A percentile compares a stretch with the other conserved stretches of the same genome.
Conservation (phyloP, 2,113 vertebrate species). For the Zosterops borbonicus region DNA sequence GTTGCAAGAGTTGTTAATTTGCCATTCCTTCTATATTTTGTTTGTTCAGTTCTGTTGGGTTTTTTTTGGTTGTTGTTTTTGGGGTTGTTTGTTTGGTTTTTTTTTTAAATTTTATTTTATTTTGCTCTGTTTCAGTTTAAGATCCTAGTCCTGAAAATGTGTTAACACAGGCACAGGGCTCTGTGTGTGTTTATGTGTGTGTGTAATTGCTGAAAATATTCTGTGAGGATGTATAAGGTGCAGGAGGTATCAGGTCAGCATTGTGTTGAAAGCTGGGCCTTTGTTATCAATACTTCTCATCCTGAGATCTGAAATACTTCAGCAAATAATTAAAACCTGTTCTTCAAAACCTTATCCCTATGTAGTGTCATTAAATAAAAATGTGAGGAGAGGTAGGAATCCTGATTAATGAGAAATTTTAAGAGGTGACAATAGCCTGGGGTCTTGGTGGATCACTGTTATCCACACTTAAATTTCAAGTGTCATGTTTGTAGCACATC, state of each 20-base stretch:
- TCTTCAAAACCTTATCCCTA: background rate
- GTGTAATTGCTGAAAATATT: background rate
- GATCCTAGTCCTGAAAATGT: background rate
- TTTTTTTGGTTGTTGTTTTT: too few species aligned
- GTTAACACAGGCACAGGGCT: background rate
- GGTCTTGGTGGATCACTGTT: background rate
- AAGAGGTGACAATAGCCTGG: background rate
- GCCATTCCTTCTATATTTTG: background rate
- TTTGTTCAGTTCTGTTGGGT: background rate
- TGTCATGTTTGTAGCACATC: background rate
- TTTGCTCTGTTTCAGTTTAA: background rate
- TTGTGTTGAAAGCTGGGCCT: background rate
- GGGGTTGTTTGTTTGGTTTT: too few species aligned
- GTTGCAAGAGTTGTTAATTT: background rate
- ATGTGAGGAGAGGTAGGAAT: background rate
- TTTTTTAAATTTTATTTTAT: background rate
- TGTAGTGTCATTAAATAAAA: background rate
- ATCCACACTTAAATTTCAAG: background rate
- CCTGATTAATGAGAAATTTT: background rate
- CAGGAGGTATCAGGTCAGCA: background rate
- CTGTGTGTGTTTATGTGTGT: background rate
- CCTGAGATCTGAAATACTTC: background rate
- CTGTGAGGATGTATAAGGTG: rapidly evolving
- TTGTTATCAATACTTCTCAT: background rate
- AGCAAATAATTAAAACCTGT: background rate